Evolutionary conservation across 2,797 vertebrate species (phyloP).

Genomic region (Capromys pilorides): DNA sequence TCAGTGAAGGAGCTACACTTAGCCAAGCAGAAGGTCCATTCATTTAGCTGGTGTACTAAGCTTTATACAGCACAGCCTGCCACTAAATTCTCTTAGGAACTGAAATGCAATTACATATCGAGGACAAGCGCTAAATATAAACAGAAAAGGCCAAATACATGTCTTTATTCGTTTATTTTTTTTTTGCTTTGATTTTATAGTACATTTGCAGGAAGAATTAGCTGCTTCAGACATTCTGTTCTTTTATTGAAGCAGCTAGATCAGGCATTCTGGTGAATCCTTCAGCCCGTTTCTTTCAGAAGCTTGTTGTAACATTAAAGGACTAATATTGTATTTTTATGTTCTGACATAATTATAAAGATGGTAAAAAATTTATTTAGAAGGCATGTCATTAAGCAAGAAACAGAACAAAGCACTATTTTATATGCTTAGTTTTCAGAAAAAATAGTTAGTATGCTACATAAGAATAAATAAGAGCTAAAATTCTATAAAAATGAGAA

Average conservation of each 20-base stretch:
- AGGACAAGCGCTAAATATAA: slow-evolving; percentile 73
- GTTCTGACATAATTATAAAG: slow-evolving; percentile 7
- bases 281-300: not conserved
- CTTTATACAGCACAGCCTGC: not conserved
- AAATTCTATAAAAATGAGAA: not conserved
- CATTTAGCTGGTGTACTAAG: not conserved
- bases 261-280: not conserved
- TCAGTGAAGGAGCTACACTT: not conserved
- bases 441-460: not conserved
- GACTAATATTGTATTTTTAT: slow-evolving; percentile 14
- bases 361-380: slow-evolving; percentile 39
- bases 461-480: not conserved
- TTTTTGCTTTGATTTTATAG: slow-evolving; percentile 55
- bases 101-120: slow-evolving; percentile 67
- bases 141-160: slow-evolving; percentile 56
- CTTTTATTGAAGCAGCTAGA: slow-evolving; percentile 54
- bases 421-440: not conserved
- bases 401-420: not conserved
- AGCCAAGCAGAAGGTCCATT: slow-evolving; percentile 35
- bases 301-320: slow-evolving; percentile 3
- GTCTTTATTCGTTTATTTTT: not conserved
- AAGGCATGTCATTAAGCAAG: slow-evolving; percentile 22
- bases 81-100: slow-evolving; percentile 61
- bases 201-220: slow-evolving; percentile 68
- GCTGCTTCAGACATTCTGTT: slow-evolving; percentile 45